phyloP scores from a whole-genome alignment of 1,140 invertebrate species.

The Pentalonia nigronervosa region DNA sequence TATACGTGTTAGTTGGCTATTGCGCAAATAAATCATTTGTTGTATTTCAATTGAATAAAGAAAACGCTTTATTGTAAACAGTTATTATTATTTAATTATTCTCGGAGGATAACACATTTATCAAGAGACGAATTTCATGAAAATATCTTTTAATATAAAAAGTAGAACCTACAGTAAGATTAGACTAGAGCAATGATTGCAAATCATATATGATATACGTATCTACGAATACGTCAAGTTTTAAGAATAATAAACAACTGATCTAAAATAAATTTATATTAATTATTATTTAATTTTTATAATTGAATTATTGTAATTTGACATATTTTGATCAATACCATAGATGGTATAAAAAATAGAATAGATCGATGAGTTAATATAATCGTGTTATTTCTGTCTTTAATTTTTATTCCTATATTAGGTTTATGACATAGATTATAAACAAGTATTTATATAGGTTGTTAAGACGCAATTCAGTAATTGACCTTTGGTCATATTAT shows the following conservation, averaged over 20 bases:
- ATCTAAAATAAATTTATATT: background rate
- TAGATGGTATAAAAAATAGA: background rate
- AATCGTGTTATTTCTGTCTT: background rate
- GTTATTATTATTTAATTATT: constrained; percentile 4
- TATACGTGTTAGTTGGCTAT: background rate
- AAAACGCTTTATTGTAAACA: background rate
- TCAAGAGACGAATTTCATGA: background rate
- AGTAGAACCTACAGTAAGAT: background rate
- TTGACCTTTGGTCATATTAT: background rate
- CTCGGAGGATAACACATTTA: background rate
- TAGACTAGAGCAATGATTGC: background rate
- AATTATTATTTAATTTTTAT: background rate
- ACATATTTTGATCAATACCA: background rate
- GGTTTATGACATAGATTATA: background rate
- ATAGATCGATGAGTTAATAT: too few species aligned
- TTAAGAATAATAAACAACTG: background rate
- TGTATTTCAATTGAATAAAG: background rate
- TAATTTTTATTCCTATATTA: background rate
- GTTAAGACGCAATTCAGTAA: background rate
- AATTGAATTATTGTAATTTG: background rate
- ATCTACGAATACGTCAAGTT: background rate
- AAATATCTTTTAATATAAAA: background rate
- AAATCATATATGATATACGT: background rate
- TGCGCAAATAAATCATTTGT: background rate
- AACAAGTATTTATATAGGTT: background rate